These are phyloP conservation scores for Drosophila rellima DNA, from an alignment of 2,888 invertebrate species.

Conservation along the genomic window DNA sequence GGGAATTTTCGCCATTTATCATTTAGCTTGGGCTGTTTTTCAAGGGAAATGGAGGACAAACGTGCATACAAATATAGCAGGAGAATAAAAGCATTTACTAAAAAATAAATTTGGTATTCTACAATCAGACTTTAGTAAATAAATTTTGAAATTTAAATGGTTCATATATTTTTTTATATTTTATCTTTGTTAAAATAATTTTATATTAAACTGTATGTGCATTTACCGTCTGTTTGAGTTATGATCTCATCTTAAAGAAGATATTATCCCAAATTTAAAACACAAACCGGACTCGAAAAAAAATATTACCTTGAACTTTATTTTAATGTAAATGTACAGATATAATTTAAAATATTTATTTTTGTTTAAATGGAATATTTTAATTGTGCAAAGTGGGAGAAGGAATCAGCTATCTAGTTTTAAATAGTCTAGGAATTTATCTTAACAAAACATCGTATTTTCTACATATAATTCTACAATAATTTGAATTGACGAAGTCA, in stretches of 20 bases:
- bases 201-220: background rate
- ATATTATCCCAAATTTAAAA: background rate
- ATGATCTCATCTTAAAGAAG: background rate
- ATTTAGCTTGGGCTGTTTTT: background rate
- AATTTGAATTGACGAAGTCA: background rate
- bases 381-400: background rate
- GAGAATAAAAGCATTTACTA: too few relatives aligned
- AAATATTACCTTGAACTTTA: background rate
- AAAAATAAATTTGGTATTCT: too few relatives aligned
- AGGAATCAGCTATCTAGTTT: too few relatives aligned
- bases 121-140: too few relatives aligned
- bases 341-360: background rate
- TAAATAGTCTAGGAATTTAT: too few relatives aligned
- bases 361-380: background rate
- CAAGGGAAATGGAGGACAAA: too few relatives aligned
- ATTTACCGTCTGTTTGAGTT: background rate
- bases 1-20: background rate
- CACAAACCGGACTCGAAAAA: background rate
- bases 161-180: too few relatives aligned
- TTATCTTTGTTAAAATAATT: background rate
- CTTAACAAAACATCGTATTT: too few relatives aligned
- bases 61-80: too few relatives aligned
- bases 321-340: too few relatives aligned
- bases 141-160: too few relatives aligned
- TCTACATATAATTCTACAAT: background rate